Percentiles rank a stretch among this genome's conserved stretches.
phyloP scores from a whole-genome alignment of 2,113 vertebrate genomes.

The Bos taurus region ARS-UCD2.0 NC_037330.1:70602501-70603000 shows the following conservation, averaged over 20 bases:
- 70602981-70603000: constrained; percentile 91
- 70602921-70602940: neutral
- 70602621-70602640: constrained; percentile 84
- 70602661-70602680: constrained; percentile 97
- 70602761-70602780: constrained; percentile 86
- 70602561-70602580: constrained; percentile 82
- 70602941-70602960: constrained; percentile 92
- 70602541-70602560: constrained; percentile 88
- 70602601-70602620: constrained; percentile 79
- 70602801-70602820: neutral
- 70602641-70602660: constrained; percentile 93
- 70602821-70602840: neutral
- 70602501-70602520: constrained; percentile 94
- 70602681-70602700: constrained; percentile 83
- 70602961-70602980: constrained; percentile 88
- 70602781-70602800: rapidly evolving
- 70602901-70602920: constrained; percentile 79
- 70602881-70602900: constrained; percentile 91
- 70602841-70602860: constrained; percentile 81
- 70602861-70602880: constrained; percentile 88
- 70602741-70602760: constrained; percentile 94
- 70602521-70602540: constrained; percentile 86
- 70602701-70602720: constrained; percentile 83
- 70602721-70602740: constrained; percentile 79
- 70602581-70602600: constrained; percentile 74